phyloP scores from a whole-genome alignment of 2,797 vertebrate genomes.

The Chaetodon trifasciatus region DNA sequence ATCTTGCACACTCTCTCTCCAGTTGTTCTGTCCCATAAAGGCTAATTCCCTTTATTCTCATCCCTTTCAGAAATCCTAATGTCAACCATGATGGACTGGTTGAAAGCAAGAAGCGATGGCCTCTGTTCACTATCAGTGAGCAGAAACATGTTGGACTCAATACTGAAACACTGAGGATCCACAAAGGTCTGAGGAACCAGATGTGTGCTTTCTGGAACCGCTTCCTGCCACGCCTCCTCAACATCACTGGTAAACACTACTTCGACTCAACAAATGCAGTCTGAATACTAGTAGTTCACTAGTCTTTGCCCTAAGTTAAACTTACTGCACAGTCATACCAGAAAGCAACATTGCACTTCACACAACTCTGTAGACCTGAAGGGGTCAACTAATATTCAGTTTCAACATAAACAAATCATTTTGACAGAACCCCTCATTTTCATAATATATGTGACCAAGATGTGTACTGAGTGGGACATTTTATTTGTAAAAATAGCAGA shows the following conservation, averaged over 20 bases:
- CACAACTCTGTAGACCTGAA: not conserved
- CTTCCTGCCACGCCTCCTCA: slow-evolving; percentile 93
- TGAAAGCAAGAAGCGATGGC: slow-evolving; percentile 86
- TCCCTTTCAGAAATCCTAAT: slow-evolving; percentile 88
- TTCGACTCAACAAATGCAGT: not conserved
- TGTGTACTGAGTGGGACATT: no score
- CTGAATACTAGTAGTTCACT: not conserved
- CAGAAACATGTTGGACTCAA: slow-evolving; percentile 90
- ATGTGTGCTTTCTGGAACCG: slow-evolving; percentile 95
- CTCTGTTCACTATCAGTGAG: slow-evolving; percentile 85
- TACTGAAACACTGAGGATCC: slow-evolving; percentile 85
- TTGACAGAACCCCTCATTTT: no score
- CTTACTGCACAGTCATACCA: not conserved
- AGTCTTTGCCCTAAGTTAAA: not conserved
- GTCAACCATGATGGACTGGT: slow-evolving; percentile 79
- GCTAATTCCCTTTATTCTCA: not conserved
- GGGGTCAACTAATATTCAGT: no score
- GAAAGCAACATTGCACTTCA: not conserved
- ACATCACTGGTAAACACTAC: slow-evolving; percentile 89
- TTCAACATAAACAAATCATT: no score
- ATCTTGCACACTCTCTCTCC: no score
- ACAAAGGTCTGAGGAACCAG: slow-evolving; percentile 90
- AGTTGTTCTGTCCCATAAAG: no score
- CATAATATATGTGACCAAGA: no score
- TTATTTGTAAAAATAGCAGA: no score